Evolutionary conservation across 2,888 invertebrate species (phyloP).

Genomic region (Rhagonycha fulva): DNA sequence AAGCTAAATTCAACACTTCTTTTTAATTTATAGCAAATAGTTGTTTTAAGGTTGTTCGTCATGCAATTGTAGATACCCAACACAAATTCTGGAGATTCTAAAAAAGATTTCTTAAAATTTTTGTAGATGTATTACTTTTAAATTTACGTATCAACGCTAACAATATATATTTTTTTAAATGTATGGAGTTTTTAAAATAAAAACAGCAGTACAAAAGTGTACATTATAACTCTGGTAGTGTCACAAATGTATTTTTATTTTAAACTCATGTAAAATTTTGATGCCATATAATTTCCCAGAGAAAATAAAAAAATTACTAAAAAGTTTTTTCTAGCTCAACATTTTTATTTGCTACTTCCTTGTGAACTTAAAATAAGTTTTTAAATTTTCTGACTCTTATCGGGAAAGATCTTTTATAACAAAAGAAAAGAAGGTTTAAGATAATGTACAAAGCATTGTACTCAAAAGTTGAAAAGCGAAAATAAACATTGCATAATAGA

Average conservation of each 20-base stretch:
- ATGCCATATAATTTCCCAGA: neutral
- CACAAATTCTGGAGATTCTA: no score
- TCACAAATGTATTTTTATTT: neutral
- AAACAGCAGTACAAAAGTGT: neutral
- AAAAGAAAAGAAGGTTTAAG: neutral
- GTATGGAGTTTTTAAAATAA: neutral
- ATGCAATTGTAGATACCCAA: no score
- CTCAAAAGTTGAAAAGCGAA: neutral
- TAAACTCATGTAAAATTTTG: neutral
- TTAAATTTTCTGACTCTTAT: neutral
- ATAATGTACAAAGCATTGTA: neutral
- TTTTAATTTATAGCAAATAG: no score
- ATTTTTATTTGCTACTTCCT: neutral
- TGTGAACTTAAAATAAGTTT: neutral
- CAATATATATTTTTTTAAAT: neutral
- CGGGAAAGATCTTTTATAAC: neutral
- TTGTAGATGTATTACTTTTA: no score
- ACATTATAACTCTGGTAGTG: neutral
- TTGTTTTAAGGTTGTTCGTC: no score
- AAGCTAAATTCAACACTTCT: no score
- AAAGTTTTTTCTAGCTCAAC: neutral
- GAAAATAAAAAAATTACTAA: neutral
- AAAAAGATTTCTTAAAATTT: no score
- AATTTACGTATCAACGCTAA: no score
- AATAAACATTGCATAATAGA: neutral